Base-by-base conservation (phyloP, 2,797 vertebrate genomes). In the Vultur gryphus region DNA sequence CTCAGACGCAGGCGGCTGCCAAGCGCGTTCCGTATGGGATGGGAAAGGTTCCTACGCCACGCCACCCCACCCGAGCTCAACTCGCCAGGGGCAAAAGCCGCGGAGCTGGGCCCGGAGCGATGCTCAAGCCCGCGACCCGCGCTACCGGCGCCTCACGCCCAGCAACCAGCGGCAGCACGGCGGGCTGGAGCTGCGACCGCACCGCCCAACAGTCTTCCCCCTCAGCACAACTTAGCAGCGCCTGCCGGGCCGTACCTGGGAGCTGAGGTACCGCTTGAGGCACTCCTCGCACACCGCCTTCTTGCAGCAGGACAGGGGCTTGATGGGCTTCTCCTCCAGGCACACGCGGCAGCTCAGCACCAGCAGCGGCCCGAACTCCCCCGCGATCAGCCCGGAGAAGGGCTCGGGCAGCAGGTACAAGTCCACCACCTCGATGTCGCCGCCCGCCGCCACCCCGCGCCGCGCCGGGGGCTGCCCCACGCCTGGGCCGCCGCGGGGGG, bases 241-340 rank as follows among this genome's bases (percentile, higher is more conserved):
- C 26, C 54, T 1, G 57, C 35, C 25, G 49, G 57, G 24, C 59
- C 90, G 35, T 95, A 97, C 96, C 95, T 96, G 94, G 48, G 96
- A 98, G 97, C 98, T 99, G 98, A 99, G 98, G 98, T 99, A 99
- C 95, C 98, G 97, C 95, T 98, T 99, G 97, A 99, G 98, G 96
- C 99, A 99, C 95, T 99, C 99, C 78, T 99, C 99, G 94, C 99
- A 99, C 96, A 99, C 99, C 49, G 98, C 98, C 97, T 99, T 99
- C 97, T 98, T 98, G 98, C 99, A 99, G 98, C 99, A 99, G 88
- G 98, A 98, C 92, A 99, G 96, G 55, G 99, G 98, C 95, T 98
- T 98, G 97, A 99, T 99, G 93, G 98, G 97, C 97, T 99, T 99
- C 90, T 99, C 98, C 66, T 99, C 99, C 97, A 99, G 98, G 97